Evolutionary conservation across 1,140 invertebrate species (phyloP), one percentile per base, ranked within the genome.

Genomic region (Drosophila kepulauana): DNA sequence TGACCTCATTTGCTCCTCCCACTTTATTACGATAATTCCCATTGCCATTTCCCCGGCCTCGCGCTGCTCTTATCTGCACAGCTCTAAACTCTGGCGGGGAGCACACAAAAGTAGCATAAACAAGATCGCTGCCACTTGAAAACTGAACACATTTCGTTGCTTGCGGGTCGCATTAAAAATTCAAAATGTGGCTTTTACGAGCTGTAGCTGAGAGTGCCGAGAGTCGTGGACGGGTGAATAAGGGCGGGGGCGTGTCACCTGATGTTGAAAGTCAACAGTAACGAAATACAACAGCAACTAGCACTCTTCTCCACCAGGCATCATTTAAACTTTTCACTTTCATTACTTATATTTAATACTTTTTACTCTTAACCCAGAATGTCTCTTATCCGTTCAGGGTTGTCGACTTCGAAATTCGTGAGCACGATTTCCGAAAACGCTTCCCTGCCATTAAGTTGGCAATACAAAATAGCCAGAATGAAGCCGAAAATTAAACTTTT

Each of bases 401-500:
- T 58, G 48, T 49, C 10, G 65, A 75, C 59, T 67, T 68, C 58
- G 56, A 25, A 25, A 25, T 25, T 8, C 30, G 30, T 33, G 5
- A 38, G 35, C 33, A 38, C 35, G 13, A 25, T 25, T 25, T 25
- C 45, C 28, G 65, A 75, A 48, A 63, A 46, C 48, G 59, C 49
- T 65, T 41, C 43, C 11, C 28, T 20, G 56, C 54, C 75, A 80
- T 80, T 80, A 70, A 69, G 38, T 25, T 41, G 67, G n/a, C 62
- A 79, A 69, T 66, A 74, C 64, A 71, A 67, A 59, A 81, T 25
- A 63, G 28, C 10, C 49, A 38, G 71, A 64, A 71, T 51, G 77
- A 63, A 78, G 73, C 73, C 78, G 70, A 88, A 86, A 87, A 88
- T 84, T 87, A 88, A 89, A 89, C 85, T 89, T 89, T 89, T 89